phyloP scores from a whole-genome alignment of 2,888 invertebrate genomes.

The Drosophila testacea region DNA sequence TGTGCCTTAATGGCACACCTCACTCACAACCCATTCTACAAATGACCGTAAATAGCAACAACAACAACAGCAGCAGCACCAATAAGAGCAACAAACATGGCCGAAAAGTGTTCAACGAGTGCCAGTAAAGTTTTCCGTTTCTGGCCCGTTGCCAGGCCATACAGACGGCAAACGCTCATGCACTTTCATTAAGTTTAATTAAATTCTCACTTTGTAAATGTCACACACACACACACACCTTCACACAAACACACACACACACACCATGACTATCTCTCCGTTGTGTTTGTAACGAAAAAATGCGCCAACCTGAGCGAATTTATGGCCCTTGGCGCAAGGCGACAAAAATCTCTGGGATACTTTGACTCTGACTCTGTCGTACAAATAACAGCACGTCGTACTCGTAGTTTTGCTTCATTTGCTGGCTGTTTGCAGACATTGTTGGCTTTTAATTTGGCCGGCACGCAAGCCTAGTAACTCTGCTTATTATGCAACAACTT shows the following conservation, averaged over 20 bases:
- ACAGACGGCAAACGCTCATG: slow-evolving; percentile 53
- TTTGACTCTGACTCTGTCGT: slow-evolving; percentile 21
- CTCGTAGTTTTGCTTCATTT: slow-evolving; percentile 78
- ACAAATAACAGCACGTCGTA: slow-evolving; percentile 76
- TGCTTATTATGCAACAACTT: slow-evolving; percentile 73
- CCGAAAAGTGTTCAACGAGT: slow-evolving; percentile 52
- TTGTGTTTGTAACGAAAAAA: slow-evolving; percentile 39
- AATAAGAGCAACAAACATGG: slow-evolving; percentile 27
- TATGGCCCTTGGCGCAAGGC: slow-evolving; percentile 71
- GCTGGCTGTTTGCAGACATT: slow-evolving; percentile 71
- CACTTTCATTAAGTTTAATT: slow-evolving; percentile 79
- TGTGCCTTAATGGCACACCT: slow-evolving; percentile 55
- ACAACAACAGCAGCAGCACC: slow-evolving; percentile 16
- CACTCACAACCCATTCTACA: slow-evolving; percentile 7
- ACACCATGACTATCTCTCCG: slow-evolving; percentile 52
- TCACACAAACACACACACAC: slow-evolving; percentile 35
- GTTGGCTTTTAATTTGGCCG: slow-evolving; percentile 77
- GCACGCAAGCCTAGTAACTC: slow-evolving; percentile 55
- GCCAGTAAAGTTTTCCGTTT: slow-evolving; percentile 31
- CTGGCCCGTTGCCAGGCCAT: slow-evolving; percentile 57
- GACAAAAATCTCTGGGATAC: slow-evolving; percentile 71
- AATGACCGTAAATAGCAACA: slow-evolving; percentile 50
- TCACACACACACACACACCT: slow-evolving; percentile 60
- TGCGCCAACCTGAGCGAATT: slow-evolving; percentile 76
- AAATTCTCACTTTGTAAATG: slow-evolving; percentile 79